A percentile compares a stretch with the other conserved stretches of the same genome.
Evolutionary conservation across 2,797 vertebrate species (phyloP).

Genomic region (Diceros bicornis): DNA sequence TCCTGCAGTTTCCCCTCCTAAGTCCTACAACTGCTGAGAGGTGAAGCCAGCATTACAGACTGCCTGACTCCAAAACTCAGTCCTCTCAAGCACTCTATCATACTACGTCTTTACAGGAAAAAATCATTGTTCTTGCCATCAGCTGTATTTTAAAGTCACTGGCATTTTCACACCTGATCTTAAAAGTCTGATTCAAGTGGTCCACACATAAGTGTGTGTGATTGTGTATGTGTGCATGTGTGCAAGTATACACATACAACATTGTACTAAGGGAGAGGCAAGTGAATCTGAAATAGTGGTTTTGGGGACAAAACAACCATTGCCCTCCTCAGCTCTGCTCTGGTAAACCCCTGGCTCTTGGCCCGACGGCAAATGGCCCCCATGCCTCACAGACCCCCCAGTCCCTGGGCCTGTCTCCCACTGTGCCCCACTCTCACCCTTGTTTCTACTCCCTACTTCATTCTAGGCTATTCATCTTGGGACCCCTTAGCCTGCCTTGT

Average conservation of each 20-base stretch:
- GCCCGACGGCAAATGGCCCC: neutral
- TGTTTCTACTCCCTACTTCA: neutral
- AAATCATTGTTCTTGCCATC: neutral
- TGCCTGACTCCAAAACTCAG: neutral
- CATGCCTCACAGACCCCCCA: fast-evolving
- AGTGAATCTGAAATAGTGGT: neutral
- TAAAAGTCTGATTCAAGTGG: neutral
- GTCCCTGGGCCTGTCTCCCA: neutral
- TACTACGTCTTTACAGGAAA: neutral
- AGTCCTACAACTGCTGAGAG: neutral
- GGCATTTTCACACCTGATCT: neutral
- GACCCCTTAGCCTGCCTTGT: neutral
- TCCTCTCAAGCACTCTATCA: neutral
- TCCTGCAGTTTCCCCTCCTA: neutral
- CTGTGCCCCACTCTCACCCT: neutral
- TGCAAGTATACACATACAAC: neutral
- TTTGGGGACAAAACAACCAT: too few relatives aligned
- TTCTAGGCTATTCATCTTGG: neutral
- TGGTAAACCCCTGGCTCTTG: neutral
- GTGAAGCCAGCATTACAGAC: neutral
- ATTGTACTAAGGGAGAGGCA: neutral
- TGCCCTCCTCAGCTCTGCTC: neutral
- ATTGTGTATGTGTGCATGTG: too few relatives aligned
- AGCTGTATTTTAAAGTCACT: neutral
- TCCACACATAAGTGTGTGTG: neutral